Percentiles rank a stretch among this genome's conserved stretches.
Conservation (phyloP, 1,140 invertebrate species). For the Medauroidea extradentata region DNA sequence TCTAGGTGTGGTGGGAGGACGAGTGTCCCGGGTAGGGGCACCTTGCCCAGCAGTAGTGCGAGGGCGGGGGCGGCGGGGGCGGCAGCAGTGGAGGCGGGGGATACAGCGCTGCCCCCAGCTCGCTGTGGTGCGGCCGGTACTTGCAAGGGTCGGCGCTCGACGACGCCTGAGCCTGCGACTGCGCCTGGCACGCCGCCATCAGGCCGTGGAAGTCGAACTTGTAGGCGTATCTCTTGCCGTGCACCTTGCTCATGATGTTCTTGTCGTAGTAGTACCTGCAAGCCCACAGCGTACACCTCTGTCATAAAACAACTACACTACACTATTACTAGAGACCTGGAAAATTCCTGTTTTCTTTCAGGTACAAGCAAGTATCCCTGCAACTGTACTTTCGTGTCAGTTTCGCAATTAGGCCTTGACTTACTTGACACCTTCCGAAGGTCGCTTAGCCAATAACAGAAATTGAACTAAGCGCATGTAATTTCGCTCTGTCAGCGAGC, state of each 20-base stretch:
- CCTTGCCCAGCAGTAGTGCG: slow-evolving; percentile 19
- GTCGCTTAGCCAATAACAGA: too few relatives aligned
- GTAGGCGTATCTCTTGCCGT: slow-evolving; percentile 89
- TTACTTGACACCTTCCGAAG: too few relatives aligned
- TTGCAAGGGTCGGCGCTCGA: slow-evolving; percentile 44
- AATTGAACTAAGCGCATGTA: too few relatives aligned
- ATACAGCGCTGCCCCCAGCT: slow-evolving; percentile 39
- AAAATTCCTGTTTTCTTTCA: too few relatives aligned
- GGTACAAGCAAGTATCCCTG: too few relatives aligned
- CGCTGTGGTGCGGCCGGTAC: slow-evolving; percentile 41
- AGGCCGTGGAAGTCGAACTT: slow-evolving; percentile 87
- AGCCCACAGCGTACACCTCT: slow-evolving; percentile 25
- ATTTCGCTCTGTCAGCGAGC: too few relatives aligned
- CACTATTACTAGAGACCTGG: too few relatives aligned
- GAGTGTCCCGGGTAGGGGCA: slow-evolving; percentile 28
- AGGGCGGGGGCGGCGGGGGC: slow-evolving; percentile 30
- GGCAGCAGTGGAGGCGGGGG: slow-evolving; percentile 25
- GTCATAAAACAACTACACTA: too few relatives aligned
- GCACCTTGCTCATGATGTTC: slow-evolving; percentile 94
- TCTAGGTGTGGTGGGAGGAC: slow-evolving; percentile 5
- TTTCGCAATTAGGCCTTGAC: too few relatives aligned
- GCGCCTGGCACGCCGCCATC: slow-evolving; percentile 77
- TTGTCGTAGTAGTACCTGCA: slow-evolving; percentile 97
- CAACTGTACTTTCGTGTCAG: too few relatives aligned
- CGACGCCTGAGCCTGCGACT: slow-evolving; percentile 46